Conservation (phyloP, 1,140 invertebrate species). For the Catajapyx aquilonaris region DNA sequence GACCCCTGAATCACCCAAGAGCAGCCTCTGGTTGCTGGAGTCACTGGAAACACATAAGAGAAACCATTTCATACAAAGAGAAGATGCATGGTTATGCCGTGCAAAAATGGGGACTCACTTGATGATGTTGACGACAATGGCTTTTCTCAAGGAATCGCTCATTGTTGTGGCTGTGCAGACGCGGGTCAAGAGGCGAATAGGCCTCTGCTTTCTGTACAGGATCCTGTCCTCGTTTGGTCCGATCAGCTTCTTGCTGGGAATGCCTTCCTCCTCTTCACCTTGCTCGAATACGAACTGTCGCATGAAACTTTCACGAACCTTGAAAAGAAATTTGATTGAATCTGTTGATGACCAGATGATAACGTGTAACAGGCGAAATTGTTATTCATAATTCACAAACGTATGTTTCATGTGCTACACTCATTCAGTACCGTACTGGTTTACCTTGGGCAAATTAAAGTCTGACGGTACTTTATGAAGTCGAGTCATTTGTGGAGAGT, state of each 20-base stretch:
- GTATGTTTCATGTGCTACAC: no score
- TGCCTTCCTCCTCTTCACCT: slow-evolving; percentile 39
- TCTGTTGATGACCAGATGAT: no score
- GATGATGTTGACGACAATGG: neutral
- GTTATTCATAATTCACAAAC: no score
- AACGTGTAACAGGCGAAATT: no score
- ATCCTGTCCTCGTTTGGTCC: slow-evolving; percentile 45
- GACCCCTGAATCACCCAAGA: slow-evolving; percentile 75
- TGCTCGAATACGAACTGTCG: slow-evolving; percentile 75
- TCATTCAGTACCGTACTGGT: no score
- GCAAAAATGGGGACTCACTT: slow-evolving; percentile 13
- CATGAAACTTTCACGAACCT: slow-evolving; percentile 97
- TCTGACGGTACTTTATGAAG: slow-evolving; percentile 88
- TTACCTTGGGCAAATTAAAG: slow-evolving; percentile 83
- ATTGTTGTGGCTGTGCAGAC: neutral
- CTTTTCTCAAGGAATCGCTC: neutral
- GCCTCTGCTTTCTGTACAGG: slow-evolving; percentile 49
- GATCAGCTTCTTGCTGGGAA: slow-evolving; percentile 26
- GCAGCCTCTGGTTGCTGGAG: slow-evolving; percentile 72
- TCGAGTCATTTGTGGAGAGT: slow-evolving; percentile 95
- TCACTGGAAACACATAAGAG: slow-evolving; percentile 38
- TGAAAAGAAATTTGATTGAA: slow-evolving; percentile 10
- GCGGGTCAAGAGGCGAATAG: slow-evolving; percentile 20
- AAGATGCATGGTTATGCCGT: no score
- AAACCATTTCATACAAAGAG: no score